These are phyloP conservation scores for Smutsia temminckii DNA, from an alignment of 2,797 vertebrate species.

Conservation along the genomic window DNA sequence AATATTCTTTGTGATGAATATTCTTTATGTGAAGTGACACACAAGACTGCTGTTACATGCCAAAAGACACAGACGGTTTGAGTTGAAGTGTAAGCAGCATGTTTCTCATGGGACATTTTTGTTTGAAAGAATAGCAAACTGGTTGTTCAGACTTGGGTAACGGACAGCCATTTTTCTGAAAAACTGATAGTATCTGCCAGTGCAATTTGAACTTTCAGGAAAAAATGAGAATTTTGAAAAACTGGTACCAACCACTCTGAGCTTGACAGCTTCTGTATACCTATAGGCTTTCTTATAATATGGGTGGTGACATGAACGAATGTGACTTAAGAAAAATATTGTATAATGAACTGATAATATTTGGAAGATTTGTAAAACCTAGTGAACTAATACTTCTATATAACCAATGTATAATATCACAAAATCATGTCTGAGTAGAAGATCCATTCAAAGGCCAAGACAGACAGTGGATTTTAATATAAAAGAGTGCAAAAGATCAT, in stretches of 20 bases:
- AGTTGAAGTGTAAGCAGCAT: not conserved
- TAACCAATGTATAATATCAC: not conserved
- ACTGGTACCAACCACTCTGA: not conserved
- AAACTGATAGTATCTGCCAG: not conserved
- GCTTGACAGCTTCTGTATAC: not conserved
- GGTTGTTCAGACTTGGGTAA: not conserved
- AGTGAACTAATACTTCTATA: not conserved
- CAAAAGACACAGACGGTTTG: not conserved
- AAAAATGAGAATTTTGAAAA: not conserved
- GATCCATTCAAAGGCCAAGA: not conserved
- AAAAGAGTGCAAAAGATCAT: not conserved
- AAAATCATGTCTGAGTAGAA: not conserved
- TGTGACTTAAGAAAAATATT: not conserved
- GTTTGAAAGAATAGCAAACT: not conserved
- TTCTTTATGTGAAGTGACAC: not conserved
- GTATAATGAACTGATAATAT: not conserved
- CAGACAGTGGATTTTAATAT: not conserved
- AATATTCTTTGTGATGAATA: not conserved
- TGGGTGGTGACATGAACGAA: not conserved
- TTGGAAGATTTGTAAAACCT: not conserved
- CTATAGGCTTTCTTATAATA: not conserved
- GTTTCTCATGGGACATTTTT: not conserved
- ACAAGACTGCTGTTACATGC: not conserved
- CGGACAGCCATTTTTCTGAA: not conserved
- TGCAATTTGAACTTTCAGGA: not conserved